Evolutionary conservation across 2,797 vertebrate genomes (phyloP), one percentile per base, ranked within the genome.

Genomic region (Adrianichthys oophorus): DNA sequence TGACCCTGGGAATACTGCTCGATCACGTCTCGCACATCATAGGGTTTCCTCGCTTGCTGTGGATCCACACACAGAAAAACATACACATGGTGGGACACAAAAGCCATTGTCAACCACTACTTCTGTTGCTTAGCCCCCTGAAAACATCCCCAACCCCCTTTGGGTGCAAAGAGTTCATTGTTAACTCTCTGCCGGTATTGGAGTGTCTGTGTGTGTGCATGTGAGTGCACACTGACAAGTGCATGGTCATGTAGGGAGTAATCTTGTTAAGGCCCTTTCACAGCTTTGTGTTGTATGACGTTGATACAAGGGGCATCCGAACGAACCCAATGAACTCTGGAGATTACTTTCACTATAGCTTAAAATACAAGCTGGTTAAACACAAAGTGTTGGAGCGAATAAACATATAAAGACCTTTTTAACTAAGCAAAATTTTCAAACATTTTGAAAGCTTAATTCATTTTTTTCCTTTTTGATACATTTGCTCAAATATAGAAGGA

Each of bases 1-100:
- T 98, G 95, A 72, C 97, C 96, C 86, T 98, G 96, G 0, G 97
- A 98, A 85, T 99, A 98, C 65, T 99, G 97, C 85, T 99, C 97
- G 40, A 99, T 98, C 79, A 99, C 97, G 15, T 98, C 97, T 37
- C 97, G 92, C 63, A 98, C 97, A 37, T 99, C 97, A 0, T 99
- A 98, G 0, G 97, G 97, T 69, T 99, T 99, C 72, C 96, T 93
- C 0, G 97, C 96, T 98, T 98, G 96, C 97, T 99, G 84, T 62
- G 56, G 60, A 83, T 74, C 46, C 74, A 64, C 64, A 71, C 57
- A 71, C 62, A 64, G 48, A 68, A 54, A 55, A 47, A 58, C 52
- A 71, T 65, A 59, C 50, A 78, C 66, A 76, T 4, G 57, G 43
- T 74, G n/a, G 32, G 41, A 82, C 67, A 90, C 86, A 89, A 83